A percentile compares a stretch with the other conserved stretches of the same genome.
These are phyloP conservation scores for Scopus umbretta DNA, from an alignment of 2,113 vertebrate genomes.

Conservation along the genomic window DNA sequence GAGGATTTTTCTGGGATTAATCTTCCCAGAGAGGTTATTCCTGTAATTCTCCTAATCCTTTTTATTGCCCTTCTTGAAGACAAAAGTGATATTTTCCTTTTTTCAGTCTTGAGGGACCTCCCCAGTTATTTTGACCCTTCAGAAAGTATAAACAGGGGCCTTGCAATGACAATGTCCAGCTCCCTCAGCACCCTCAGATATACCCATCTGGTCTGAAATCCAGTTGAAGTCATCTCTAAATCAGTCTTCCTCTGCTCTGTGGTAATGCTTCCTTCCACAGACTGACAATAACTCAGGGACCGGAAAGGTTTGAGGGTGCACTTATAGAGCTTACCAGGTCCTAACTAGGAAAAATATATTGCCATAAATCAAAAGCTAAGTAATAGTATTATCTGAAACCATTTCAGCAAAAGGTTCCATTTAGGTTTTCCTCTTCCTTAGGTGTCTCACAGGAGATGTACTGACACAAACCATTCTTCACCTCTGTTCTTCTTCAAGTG, in stretches of 20 bases:
- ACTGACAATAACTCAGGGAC: neutral
- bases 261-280: neutral
- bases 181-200: neutral
- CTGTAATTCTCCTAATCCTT: neutral
- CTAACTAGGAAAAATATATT: neutral
- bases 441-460: neutral
- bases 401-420: neutral
- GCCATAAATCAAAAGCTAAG: neutral
- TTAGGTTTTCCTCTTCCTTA: neutral
- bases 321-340: neutral
- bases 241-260: neutral
- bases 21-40: neutral
- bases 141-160: neutral
- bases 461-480: neutral
- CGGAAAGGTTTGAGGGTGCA: neutral
- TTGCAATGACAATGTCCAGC: neutral
- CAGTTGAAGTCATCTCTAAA: neutral
- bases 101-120: neutral
- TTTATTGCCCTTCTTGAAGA: neutral
- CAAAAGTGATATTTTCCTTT: neutral
- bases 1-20: neutral
- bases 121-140: neutral
- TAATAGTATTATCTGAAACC: neutral
- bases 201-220: neutral
- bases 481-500: neutral